phyloP scores from a whole-genome alignment of 2,888 invertebrate genomes.

The Hyposoter didymator region DNA sequence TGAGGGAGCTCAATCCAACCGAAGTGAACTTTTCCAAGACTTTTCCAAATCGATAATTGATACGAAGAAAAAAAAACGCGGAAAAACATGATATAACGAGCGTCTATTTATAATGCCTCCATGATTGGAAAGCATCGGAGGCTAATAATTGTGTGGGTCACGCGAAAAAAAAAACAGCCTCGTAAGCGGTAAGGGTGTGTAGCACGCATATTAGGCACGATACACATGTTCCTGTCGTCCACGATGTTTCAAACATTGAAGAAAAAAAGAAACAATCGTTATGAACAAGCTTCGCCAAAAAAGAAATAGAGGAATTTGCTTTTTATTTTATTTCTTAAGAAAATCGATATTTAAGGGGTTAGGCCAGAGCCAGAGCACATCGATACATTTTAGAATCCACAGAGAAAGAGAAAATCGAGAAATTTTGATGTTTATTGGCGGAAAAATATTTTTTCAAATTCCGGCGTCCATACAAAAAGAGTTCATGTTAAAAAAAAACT shows the following conservation, averaged over 20 bases:
- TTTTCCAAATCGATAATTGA: constrained; percentile 21
- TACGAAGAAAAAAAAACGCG: constrained; percentile 3
- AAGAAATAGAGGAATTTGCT: neutral
- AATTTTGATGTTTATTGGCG: no score
- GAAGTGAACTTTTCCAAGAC: neutral
- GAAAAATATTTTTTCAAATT: no score
- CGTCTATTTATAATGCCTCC: constrained; percentile 19
- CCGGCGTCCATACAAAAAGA: no score
- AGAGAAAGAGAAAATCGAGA: no score
- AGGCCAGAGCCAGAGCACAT: neutral
- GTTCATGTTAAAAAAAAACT: no score
- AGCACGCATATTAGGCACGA: neutral
- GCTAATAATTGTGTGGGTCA: constrained; percentile 30
- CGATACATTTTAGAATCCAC: neutral
- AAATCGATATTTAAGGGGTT: neutral
- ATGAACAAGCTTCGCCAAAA: neutral
- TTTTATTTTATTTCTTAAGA: neutral
- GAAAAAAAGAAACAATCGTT: neutral
- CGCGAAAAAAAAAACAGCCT: constrained; percentile 27
- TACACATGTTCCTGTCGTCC: neutral
- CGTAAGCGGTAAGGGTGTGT: constrained; percentile 26
- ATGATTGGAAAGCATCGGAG: constrained; percentile 23
- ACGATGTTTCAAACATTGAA: neutral
- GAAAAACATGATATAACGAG: constrained; percentile 21
- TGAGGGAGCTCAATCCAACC: neutral